A percentile compares a stretch with the other conserved stretches of the same genome.
Evolutionary conservation across 2,113 vertebrate genomes (phyloP).

Genomic region (Ageneiosus marmoratus): DNA sequence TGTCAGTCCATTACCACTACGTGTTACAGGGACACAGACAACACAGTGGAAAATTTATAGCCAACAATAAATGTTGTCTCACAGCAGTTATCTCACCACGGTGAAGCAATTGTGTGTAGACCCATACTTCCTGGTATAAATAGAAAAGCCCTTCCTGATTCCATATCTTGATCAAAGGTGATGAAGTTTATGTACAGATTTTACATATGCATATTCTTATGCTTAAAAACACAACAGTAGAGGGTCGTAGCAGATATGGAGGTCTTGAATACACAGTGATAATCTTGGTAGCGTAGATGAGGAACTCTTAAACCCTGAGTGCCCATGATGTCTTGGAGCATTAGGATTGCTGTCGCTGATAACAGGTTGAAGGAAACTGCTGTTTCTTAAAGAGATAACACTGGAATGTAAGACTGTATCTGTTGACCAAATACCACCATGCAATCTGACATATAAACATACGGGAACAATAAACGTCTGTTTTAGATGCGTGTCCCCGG

Average conservation of each 20-base stretch:
- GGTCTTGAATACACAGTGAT: neutral
- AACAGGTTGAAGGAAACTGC: conserved; percentile 25
- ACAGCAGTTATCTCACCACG: neutral
- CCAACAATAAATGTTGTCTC: neutral
- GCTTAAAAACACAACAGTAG: neutral
- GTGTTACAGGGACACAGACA: neutral
- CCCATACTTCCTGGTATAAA: neutral
- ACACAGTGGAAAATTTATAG: neutral
- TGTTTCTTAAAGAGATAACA: conserved; percentile 35
- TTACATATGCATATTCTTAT: neutral
- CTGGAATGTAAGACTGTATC: conserved; percentile 38
- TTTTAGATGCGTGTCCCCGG: neutral
- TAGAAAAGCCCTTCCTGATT: neutral
- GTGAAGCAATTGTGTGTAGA: neutral
- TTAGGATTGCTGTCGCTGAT: neutral
- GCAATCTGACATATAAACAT: neutral
- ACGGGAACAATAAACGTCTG: neutral
- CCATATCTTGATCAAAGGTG: neutral
- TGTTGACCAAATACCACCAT: conserved; percentile 21
- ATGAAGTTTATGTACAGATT: neutral
- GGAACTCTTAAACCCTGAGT: neutral
- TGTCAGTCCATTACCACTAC: neutral
- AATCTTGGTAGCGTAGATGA: neutral
- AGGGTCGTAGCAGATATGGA: neutral
- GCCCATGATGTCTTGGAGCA: neutral